These are phyloP conservation scores for Stenoptilia bipunctidactyla DNA, from an alignment of 2,888 invertebrate genomes.

Conservation along the genomic window DNA sequence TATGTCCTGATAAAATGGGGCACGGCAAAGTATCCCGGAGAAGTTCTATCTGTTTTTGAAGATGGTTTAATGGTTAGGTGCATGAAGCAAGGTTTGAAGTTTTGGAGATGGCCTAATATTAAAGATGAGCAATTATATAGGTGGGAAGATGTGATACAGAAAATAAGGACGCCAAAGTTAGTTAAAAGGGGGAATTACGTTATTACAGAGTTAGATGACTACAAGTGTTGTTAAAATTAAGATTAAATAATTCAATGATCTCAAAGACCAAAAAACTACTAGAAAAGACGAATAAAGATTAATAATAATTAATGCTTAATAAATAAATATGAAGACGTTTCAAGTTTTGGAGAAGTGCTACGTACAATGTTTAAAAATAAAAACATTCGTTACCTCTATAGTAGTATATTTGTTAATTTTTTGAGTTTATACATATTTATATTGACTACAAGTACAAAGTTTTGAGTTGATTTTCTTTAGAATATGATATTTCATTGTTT, in stretches of 20 bases:
- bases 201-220: constrained; percentile 3
- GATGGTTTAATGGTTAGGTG: no score
- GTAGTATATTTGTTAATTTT: neutral
- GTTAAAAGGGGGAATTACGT: no score
- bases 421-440: neutral
- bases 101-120: no score
- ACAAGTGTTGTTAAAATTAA: constrained; percentile 6
- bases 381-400: constrained; percentile 6
- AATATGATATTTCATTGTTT: no score
- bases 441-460: constrained; percentile 6
- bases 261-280: constrained; percentile 2
- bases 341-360: constrained; percentile 8
- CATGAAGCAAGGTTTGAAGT: no score
- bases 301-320: constrained; percentile 10
- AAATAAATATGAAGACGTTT: constrained; percentile 8
- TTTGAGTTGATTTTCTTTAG: constrained; percentile 6
- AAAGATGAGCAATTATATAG: no score
- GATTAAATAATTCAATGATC: constrained; percentile 6
- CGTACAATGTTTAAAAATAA: constrained; percentile 9
- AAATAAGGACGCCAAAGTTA: no score
- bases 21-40: no score
- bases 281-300: constrained; percentile 7
- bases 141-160: no score
- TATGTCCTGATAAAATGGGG: no score
- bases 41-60: no score